These are phyloP conservation scores for Lepilemur septentrionalis DNA, from an alignment of 2,797 vertebrate genomes.

Conservation along the genomic window DNA sequence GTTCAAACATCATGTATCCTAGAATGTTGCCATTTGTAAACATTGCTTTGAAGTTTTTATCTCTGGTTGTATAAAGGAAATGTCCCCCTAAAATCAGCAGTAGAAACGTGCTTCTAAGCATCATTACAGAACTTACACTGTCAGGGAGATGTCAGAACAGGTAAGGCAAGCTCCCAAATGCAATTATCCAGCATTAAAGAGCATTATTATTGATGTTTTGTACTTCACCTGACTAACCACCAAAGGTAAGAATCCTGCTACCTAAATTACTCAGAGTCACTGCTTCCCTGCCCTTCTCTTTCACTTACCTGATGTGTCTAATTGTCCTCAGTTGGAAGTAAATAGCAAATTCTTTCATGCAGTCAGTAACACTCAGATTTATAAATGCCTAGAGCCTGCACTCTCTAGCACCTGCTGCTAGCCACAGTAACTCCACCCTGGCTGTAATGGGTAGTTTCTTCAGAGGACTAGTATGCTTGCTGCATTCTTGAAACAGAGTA, in stretches of 20 bases:
- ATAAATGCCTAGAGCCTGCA: neutral
- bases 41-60: slow-evolving; percentile 63
- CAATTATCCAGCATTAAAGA: slow-evolving; percentile 50
- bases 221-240: neutral
- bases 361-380: neutral
- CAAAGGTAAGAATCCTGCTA: neutral
- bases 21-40: slow-evolving; percentile 45
- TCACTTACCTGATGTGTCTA: neutral
- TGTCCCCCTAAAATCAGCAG: slow-evolving; percentile 54
- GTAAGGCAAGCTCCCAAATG: neutral
- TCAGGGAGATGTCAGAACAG: neutral
- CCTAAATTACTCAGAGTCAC: neutral
- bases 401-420: neutral
- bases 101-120: neutral
- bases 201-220: slow-evolving; percentile 37
- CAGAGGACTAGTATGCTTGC: neutral
- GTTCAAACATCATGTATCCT: slow-evolving; percentile 50
- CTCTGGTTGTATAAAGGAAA: slow-evolving; percentile 62
- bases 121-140: neutral
- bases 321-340: slow-evolving; percentile 51
- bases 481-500: neutral
- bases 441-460: neutral
- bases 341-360: slow-evolving; percentile 26
- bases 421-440: neutral
- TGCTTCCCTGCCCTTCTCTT: neutral